Evolutionary conservation across 2,113 vertebrate genomes (phyloP).

Genomic region (Uropsilus gracilis): DNA sequence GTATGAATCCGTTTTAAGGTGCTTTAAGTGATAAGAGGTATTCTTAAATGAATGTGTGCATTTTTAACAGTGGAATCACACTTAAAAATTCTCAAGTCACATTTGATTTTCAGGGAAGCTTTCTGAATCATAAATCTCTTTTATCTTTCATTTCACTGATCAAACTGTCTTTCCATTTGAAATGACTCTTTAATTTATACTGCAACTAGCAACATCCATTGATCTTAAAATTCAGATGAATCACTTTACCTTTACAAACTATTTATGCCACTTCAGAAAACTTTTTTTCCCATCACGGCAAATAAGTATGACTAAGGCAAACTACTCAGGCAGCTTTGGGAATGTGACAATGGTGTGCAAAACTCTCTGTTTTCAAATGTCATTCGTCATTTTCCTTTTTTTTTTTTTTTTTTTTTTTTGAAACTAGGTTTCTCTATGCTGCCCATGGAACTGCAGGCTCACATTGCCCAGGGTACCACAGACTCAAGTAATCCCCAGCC

Average conservation of each 20-base stretch:
- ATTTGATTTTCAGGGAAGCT: neutral
- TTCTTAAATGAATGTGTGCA: neutral
- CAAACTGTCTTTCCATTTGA: slow-evolving; percentile 12
- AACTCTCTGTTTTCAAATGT: neutral
- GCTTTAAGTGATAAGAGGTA: neutral
- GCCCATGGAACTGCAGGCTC: too few species aligned
- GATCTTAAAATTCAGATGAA: slow-evolving; percentile 39
- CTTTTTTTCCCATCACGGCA: neutral
- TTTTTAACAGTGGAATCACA: neutral
- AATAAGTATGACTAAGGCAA: neutral
- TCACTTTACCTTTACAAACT: neutral
- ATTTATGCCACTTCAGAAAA: neutral
- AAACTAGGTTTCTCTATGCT: too few species aligned
- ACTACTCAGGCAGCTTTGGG: neutral
- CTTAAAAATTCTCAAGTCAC: neutral
- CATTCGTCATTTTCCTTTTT: neutral
- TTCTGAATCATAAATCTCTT: slow-evolving; percentile 21
- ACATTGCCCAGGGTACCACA: too few species aligned
- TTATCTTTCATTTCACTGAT: slow-evolving; percentile 34
- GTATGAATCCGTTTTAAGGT: neutral
- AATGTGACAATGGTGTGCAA: neutral
- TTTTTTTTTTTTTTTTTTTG: too few species aligned
- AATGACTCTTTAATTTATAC: slow-evolving; percentile 4
- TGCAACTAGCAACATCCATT: neutral
- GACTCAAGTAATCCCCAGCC: too few species aligned